Percentiles rank a stretch among this genome's conserved stretches.
phyloP scores from a whole-genome alignment of 2,797 vertebrate genomes.

The Hoplostethus atlanticus region DNA sequence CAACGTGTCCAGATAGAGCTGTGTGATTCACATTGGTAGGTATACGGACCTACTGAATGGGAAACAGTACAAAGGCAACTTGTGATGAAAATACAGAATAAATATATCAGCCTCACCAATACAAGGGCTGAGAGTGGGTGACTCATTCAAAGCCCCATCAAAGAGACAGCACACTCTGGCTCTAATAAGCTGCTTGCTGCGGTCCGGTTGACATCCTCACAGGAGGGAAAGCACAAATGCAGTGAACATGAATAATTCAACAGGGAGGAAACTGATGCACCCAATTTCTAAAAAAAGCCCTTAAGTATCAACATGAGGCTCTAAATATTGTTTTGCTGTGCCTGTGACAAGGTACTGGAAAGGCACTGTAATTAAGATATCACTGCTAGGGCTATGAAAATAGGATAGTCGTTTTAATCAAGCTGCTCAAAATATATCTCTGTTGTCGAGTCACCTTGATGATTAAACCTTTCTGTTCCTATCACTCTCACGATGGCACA shows the following conservation, averaged over 20 bases:
- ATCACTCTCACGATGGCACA: constrained; percentile 15
- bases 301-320: constrained; percentile 33
- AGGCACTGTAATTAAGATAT: constrained; percentile 41
- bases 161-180: constrained; percentile 57
- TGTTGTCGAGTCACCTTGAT: constrained; percentile 5
- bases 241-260: constrained; percentile 71
- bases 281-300: constrained; percentile 34
- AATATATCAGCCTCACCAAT: constrained; percentile 37
- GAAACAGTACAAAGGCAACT: constrained; percentile 46
- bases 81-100: constrained; percentile 49
- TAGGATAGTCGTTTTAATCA: constrained; percentile 7
- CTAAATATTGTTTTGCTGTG: constrained; percentile 44
- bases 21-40: constrained; percentile 10
- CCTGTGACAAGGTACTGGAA: background rate
- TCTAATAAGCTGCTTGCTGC: constrained; percentile 72
- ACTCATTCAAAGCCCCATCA: constrained; percentile 71
- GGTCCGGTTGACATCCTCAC: constrained; percentile 53
- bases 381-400: constrained; percentile 10
- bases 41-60: constrained; percentile 33
- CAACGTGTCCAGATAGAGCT: constrained; percentile 29
- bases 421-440: constrained; percentile 6
- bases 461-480: constrained; percentile 4
- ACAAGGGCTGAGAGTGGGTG: constrained; percentile 35
- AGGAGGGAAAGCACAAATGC: constrained; percentile 58
- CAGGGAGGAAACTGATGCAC: constrained; percentile 51